Evolutionary conservation across 2,113 vertebrate species (phyloP).

Genomic region (Himantopus leucocephalus): DNA sequence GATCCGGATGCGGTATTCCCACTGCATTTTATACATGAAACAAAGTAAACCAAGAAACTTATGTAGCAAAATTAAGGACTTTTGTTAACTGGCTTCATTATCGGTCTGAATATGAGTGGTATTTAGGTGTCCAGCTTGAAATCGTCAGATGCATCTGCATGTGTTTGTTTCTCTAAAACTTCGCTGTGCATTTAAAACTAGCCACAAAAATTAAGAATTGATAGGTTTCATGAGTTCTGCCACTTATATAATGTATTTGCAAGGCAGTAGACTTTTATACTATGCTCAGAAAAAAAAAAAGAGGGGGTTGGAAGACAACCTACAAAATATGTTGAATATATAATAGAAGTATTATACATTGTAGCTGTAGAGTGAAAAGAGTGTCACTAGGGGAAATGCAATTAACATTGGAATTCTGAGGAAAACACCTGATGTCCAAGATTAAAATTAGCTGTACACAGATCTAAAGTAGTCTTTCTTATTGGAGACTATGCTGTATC

Average conservation of each 20-base stretch:
- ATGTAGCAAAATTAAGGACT: neutral
- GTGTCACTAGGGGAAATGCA: neutral
- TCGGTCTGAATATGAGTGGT: neutral
- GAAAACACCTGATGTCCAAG: neutral
- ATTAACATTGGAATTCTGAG: neutral
- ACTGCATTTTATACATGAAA: neutral
- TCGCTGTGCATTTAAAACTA: neutral
- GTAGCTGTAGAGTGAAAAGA: neutral
- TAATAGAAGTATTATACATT: neutral
- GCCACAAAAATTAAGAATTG: neutral
- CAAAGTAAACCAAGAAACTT: neutral
- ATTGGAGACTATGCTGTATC: neutral
- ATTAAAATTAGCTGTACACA: neutral
- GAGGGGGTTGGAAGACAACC: fast-evolving
- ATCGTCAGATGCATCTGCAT: neutral
- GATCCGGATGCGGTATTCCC: neutral
- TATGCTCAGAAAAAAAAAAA: neutral
- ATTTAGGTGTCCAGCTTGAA: neutral
- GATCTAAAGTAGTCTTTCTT: neutral
- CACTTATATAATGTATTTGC: neutral
- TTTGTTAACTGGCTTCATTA: neutral
- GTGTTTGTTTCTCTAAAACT: neutral
- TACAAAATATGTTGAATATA: neutral
- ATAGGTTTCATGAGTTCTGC: neutral
- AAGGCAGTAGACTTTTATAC: neutral